Percentiles rank a stretch among this genome's conserved stretches.
These are phyloP conservation scores for Lampris incognitus DNA, from an alignment of 2,113 vertebrate genomes.

Conservation along the genomic window DNA sequence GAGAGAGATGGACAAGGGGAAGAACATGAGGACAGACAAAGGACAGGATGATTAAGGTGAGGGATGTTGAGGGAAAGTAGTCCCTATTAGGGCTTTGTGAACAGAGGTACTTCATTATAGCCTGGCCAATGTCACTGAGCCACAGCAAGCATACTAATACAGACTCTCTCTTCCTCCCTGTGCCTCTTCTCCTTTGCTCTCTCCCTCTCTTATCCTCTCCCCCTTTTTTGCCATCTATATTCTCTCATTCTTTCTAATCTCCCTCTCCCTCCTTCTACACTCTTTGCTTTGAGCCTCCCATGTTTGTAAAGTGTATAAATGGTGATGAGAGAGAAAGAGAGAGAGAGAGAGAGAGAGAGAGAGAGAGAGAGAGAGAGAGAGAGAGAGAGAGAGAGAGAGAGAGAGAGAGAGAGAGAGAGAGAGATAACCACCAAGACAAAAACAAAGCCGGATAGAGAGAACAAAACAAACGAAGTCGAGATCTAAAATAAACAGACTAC, in stretches of 20 bases:
- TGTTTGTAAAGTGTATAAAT: neutral
- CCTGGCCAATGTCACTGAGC: conserved; percentile 32
- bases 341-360: neutral
- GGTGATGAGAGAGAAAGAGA: conserved; percentile 21
- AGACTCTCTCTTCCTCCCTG: conserved; percentile 9
- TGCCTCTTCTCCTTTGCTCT: neutral
- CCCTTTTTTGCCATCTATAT: neutral
- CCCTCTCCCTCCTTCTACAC: neutral
- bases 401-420: neutral
- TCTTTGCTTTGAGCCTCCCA: neutral
- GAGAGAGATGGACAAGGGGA: conserved; percentile 18
- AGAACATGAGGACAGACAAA: conserved; percentile 27
- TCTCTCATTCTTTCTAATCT: neutral
- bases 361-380: neutral
- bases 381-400: conserved; percentile 9
- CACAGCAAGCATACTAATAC: conserved; percentile 40
- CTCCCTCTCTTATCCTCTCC: too few species aligned
- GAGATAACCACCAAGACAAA: conserved; percentile 3
- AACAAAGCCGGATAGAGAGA: neutral
- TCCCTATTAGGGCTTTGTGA: conserved; percentile 50
- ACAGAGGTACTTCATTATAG: conserved; percentile 59
- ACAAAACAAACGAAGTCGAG: neutral
- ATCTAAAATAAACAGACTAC: neutral
- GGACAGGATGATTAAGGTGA: conserved; percentile 45
- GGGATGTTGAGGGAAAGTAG: conserved; percentile 32